Base-by-base conservation (phyloP, 2,888 invertebrate species). In the Zonitis immaculata region DNA sequence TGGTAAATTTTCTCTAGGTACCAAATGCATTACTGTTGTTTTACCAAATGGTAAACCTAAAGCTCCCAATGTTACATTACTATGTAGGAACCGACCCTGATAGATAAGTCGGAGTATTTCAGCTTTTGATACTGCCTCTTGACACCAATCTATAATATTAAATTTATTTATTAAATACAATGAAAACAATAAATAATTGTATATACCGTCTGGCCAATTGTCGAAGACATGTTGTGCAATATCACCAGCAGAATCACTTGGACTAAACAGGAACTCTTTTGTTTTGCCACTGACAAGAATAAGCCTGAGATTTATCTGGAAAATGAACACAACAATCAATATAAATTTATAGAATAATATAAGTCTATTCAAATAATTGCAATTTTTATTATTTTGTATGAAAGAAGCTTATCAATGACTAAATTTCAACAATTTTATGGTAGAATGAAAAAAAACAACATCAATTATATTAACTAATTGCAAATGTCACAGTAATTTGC, bases 21-120 rank as follows among this genome's bases (percentile, higher is more conserved):
- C 98, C 73, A 99, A 88, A 82, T 99, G 99, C 98, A 99, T 99
- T 76, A 99, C 98, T 75, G 97, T 96, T 73, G 97, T 98, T 80
- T 95, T 96, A 68, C 97, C 97, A 70, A 91, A 86, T 64, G 95
- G 94, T 78, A 99, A 86, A 74, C 96, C 95, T 73, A 99, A 86
- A 71, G 98, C 98, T 76, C 95, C 95, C 76, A 97, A 85, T 73
- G 96, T 97, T 76, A 98, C 98, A 79, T 96, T 97, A 82, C 97
- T 97, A 83, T 98, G 98, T 75, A 98, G 85, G 84, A 98, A 99
- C 73, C 99, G 88, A 67, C 99, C 99, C 83, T 99, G 99, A 82
- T 98, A 99, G 78, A 99, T 99, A 78, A 99, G 88, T 77, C 98
- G 89, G 73, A 99, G 85, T 78, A 99, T 96, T 83, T 97, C 96